Evolutionary conservation across 2,797 vertebrate genomes (phyloP).

Genomic region (Erpetoichthys calabaricus): DNA sequence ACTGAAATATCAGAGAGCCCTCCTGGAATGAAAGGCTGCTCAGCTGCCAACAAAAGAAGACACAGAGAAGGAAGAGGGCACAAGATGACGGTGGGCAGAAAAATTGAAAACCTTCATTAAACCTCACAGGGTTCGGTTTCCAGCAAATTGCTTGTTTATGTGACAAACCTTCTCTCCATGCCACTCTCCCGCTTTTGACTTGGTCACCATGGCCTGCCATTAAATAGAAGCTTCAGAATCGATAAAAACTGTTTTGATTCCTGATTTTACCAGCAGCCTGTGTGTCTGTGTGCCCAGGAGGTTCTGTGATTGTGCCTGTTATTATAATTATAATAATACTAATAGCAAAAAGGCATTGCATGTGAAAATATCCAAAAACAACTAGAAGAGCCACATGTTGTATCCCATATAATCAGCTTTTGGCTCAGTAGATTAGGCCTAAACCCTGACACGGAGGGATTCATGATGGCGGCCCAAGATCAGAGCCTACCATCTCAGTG

Average conservation of each 20-base stretch:
- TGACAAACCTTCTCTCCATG: neutral
- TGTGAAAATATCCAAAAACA: no score
- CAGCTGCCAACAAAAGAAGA: conserved; percentile 15
- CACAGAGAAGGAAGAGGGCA: conserved; percentile 7
- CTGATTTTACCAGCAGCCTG: neutral
- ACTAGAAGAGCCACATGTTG: no score
- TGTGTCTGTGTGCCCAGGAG: no score
- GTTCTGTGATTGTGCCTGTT: no score
- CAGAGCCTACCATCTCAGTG: no score
- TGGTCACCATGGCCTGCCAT: conserved; percentile 19
- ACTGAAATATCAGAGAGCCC: conserved; percentile 20
- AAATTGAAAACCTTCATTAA: conserved; percentile 44
- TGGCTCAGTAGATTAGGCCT: no score
- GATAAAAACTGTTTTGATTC: conserved; percentile 23
- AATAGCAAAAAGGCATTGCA: no score
- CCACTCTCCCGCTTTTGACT: neutral
- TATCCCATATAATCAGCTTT: no score
- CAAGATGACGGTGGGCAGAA: conserved; percentile 13
- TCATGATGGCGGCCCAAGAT: no score
- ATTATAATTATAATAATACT: no score
- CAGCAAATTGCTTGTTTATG: conserved; percentile 20
- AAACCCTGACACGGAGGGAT: no score
- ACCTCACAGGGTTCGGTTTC: conserved; percentile 22
- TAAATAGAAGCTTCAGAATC: conserved; percentile 38
- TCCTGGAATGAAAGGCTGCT: conserved; percentile 18